Base-by-base conservation (phyloP, 2,888 invertebrate species). In the Drosophila demipolita region DNA sequence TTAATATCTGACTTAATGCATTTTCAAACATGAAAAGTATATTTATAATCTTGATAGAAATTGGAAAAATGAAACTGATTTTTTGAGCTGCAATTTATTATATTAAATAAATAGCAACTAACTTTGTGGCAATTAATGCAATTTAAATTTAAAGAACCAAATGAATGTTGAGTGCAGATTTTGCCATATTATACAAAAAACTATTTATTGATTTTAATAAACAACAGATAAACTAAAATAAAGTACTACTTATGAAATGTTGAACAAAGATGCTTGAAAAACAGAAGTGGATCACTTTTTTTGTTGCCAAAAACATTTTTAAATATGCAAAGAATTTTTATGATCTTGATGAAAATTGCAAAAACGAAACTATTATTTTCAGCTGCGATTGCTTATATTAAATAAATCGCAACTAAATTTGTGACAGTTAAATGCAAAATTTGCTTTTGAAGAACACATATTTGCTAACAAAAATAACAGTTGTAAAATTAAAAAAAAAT, bases 391-490 rank as follows among this genome's bases (percentile, higher is more conserved):
- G 11, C 11, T 11, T 5, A 40, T n/a, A 20, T 42, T 6, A 42
- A 20, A 20, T 42, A 1, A 6, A 1, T 11, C 15, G 36, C 15
- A 0, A 35, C 15, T 6, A 0, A 36, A 36, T 15, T 36, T 36
- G 36, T 12, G 45, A 3, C 7, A 45, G 6, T 20, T 12, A 15
- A 15, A 0, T 36, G 6, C 36, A 36, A 36, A 36, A 36, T 15
- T 12, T 11, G 1, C 42, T 20, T 6, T 1, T 1, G 1, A 1
- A 20, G 11, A n/a, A 2, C n/a, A 0, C 5, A 20, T 12, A 20
- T 42, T 12, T 12, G 6, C n/a, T 42, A n/a, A 11, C 42, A 1
- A 6, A 42, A 11, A 20, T 11, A 1, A 42, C 6, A 11, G 11
- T 3, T 20, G 11, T 6, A 20, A 20, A 5, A 36, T 38, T 5